A percentile compares a stretch with the other conserved stretches of the same genome.
phyloP scores from a whole-genome alignment of 1,140 invertebrate species.

The Sitodiplosis mosellana region DNA sequence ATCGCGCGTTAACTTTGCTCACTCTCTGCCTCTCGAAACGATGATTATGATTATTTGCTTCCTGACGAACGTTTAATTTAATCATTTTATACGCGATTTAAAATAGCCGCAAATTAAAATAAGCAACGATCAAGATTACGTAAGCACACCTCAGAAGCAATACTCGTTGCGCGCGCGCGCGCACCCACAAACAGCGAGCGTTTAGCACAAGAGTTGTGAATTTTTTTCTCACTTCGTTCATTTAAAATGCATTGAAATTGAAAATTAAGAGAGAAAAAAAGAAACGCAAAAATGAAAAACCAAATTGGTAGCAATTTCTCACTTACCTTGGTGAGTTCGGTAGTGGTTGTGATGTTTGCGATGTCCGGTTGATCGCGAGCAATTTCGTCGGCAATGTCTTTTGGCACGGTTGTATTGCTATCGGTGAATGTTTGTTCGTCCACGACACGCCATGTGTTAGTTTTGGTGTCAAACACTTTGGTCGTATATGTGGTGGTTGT shows the following conservation, averaged over 20 bases:
- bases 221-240: no score
- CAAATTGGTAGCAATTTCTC: not conserved
- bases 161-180: not conserved
- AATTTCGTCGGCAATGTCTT: conserved; percentile 25
- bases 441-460: conserved; percentile 22
- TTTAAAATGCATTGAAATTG: not conserved
- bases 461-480: conserved; percentile 24
- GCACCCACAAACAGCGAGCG: no score
- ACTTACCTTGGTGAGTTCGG: conserved; percentile 25
- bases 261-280: not conserved
- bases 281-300: not conserved
- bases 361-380: conserved; percentile 26
- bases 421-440: conserved; percentile 24
- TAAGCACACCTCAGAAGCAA: not conserved
- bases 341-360: conserved; percentile 25
- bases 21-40: no score
- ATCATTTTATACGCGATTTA: not conserved
- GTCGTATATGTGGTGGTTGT: conserved; percentile 25
- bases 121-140: not conserved
- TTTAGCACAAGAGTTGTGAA: not conserved
- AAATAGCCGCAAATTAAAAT: not conserved
- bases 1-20: no score
- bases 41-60: no score
- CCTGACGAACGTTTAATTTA: no score
- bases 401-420: conserved; percentile 21